Evolutionary conservation across 2,113 vertebrate species (phyloP), one percentile per base, ranked within the genome.

Genomic region (Gyps fulvus): DNA sequence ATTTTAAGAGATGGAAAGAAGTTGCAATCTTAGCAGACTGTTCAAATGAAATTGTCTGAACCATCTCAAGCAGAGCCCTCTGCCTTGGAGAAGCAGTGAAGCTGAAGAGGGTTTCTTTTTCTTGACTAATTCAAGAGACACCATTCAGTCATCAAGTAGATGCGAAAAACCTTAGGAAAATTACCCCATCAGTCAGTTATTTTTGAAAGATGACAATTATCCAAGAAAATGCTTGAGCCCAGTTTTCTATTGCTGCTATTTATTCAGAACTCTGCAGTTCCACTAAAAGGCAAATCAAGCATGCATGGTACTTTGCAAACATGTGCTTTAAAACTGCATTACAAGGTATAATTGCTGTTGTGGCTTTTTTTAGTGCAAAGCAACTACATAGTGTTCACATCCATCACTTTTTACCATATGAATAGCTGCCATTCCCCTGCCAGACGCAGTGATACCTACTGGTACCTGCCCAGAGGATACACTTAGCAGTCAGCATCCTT

Each of bases 201-300:
- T 91, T 94, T 52, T 92, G 93, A 88, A 93, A 95, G 38, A 73
- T 80, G 40, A 86, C 65, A 94, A 80, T 79, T 83, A 94, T 40
- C 80, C 73, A 84, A 80, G 74, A 59, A 94, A 69, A 90, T 1
- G 17, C 62, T 72, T 66, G 38, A 91, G 84, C 50, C 72, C 91
- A 80, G 52, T 67, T 85, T 91, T 89, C 90, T 92, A 45, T 81
- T 93, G 91, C 52, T 74, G 62, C 49, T 90, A 78, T 93, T 94
- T 93, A 93, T 82, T 89, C 78, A 54, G 57, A 92, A 42, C 21
- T 82, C 65, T 17, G 11, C 83, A 61, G 76, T 87, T 86, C 47
- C 65, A 73, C 76, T 84, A 73, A 79, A 79, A 81, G 71, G 47
- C 69, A 96, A 95, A 91, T 92, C 79, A 91, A 77, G 47, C 38